A percentile compares a stretch with the other conserved stretches of the same genome.
phyloP scores from a whole-genome alignment of 2,888 invertebrate species.

The Autographa gamma region DNA sequence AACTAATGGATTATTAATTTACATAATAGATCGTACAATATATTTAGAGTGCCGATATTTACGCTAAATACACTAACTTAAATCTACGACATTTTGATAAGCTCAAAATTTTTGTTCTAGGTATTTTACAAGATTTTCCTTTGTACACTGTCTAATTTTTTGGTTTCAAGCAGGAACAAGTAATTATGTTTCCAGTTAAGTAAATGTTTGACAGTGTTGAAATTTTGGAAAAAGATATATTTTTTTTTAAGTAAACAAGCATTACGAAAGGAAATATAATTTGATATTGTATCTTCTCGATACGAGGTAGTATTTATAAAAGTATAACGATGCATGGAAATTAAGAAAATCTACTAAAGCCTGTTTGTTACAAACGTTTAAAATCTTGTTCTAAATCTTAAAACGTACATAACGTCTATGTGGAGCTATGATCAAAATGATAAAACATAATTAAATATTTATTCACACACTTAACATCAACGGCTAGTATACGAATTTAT shows the following conservation, averaged over 20 bases:
- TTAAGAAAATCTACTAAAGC: conserved; percentile 14
- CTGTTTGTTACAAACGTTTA: conserved; percentile 19
- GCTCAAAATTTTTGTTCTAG: conserved; percentile 67
- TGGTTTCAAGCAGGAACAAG: conserved; percentile 73
- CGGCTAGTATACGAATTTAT: conserved; percentile 14
- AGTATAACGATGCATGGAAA: conserved; percentile 29
- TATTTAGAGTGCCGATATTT: conserved; percentile 38
- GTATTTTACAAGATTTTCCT: conserved; percentile 57
- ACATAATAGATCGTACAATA: conserved; percentile 27
- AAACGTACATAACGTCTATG: conserved; percentile 25
- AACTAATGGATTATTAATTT: conserved; percentile 40
- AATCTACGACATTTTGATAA: conserved; percentile 58
- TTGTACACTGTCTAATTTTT: conserved; percentile 67
- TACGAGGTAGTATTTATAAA: conserved; percentile 47
- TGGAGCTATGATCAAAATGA: conserved; percentile 34
- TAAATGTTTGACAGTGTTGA: conserved; percentile 41
- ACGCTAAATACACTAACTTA: conserved; percentile 48
- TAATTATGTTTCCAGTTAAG: conserved; percentile 42
- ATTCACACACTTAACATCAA: conserved; percentile 18
- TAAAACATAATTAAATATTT: conserved; percentile 15
- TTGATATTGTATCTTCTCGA: conserved; percentile 32
- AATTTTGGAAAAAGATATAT: conserved; percentile 17
- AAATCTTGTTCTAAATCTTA: conserved; percentile 30
- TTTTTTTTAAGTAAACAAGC: conserved; percentile 10
- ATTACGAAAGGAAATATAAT: conserved; percentile 12